Percentiles rank a stretch among this genome's conserved stretches.
Conservation (phyloP, 92 coral and sea anemone species). For the Actinernus sp. region DNA sequence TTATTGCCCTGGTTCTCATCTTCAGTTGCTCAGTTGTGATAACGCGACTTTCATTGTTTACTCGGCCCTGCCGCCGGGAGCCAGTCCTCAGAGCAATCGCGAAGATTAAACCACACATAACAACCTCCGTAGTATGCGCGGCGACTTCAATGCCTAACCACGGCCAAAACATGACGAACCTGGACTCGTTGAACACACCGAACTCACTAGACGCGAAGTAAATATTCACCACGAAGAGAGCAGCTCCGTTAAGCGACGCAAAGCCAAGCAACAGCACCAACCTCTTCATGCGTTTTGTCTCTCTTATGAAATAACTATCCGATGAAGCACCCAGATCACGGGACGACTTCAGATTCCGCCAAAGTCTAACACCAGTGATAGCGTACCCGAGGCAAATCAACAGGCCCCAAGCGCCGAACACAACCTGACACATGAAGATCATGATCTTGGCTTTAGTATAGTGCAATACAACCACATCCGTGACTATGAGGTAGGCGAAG, state of each 20-base stretch:
- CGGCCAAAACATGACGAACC: constrained; percentile 32
- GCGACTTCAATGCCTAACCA: constrained; percentile 46
- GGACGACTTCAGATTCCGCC: constrained; percentile 71
- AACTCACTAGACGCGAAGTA: constrained; percentile 42
- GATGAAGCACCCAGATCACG: constrained; percentile 25
- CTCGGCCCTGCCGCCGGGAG: background rate
- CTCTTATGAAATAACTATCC: background rate
- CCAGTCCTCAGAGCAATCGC: constrained; percentile 44
- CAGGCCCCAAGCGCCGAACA: constrained; percentile 55
- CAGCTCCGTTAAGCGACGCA: constrained; percentile 48
- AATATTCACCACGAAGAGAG: constrained; percentile 16
- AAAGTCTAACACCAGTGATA: constrained; percentile 60
- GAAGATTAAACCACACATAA: constrained; percentile 41
- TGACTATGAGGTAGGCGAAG: constrained; percentile 18
- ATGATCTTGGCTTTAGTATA: constrained; percentile 24
- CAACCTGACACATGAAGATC: constrained; percentile 45
- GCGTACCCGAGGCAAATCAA: constrained; percentile 67
- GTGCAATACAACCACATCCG: constrained; percentile 50
- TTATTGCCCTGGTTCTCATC: constrained; percentile 3
- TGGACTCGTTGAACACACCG: constrained; percentile 17
- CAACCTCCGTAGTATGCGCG: constrained; percentile 32
- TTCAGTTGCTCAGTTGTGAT: background rate
- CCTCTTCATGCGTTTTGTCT: constrained; percentile 24
- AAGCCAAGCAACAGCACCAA: constrained; percentile 15
- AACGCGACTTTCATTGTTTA: background rate